phyloP scores from a whole-genome alignment of 2,888 invertebrate species.

The Calameuta idolon region DNA sequence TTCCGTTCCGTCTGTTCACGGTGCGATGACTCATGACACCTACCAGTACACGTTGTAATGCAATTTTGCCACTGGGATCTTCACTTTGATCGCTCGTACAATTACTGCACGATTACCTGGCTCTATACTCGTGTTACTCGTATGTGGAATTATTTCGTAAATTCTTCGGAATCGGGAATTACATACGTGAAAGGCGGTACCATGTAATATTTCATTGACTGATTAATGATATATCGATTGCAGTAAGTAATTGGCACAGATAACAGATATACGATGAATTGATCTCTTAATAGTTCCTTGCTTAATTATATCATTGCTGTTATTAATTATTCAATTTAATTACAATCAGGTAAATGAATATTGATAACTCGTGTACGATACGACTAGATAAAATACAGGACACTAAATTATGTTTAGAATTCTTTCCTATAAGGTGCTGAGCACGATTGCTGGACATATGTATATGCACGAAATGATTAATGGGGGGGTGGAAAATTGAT shows the following conservation, averaged over 20 bases:
- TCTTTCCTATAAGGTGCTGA: background rate
- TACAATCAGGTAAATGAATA: background rate
- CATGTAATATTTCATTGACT: background rate
- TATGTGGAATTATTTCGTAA: background rate
- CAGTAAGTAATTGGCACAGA: background rate
- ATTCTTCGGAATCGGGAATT: background rate
- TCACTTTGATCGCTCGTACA: background rate
- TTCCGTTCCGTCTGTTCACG: conserved; percentile 9
- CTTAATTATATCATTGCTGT: background rate
- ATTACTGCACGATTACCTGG: background rate
- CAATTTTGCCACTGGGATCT: background rate
- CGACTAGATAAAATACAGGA: background rate
- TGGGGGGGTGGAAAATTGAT: background rate
- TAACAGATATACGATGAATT: background rate
- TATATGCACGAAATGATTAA: background rate
- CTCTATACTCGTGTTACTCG: background rate
- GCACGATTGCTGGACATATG: background rate
- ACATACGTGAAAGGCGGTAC: background rate
- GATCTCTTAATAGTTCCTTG: background rate
- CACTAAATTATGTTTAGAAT: background rate
- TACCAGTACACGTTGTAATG: background rate
- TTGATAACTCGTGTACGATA: background rate
- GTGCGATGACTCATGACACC: conserved; percentile 5
- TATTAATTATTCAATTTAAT: background rate
- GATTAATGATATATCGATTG: background rate